phyloP scores from a whole-genome alignment of 2,797 vertebrate species.

The Kryptolebias ocellatus region DNA sequence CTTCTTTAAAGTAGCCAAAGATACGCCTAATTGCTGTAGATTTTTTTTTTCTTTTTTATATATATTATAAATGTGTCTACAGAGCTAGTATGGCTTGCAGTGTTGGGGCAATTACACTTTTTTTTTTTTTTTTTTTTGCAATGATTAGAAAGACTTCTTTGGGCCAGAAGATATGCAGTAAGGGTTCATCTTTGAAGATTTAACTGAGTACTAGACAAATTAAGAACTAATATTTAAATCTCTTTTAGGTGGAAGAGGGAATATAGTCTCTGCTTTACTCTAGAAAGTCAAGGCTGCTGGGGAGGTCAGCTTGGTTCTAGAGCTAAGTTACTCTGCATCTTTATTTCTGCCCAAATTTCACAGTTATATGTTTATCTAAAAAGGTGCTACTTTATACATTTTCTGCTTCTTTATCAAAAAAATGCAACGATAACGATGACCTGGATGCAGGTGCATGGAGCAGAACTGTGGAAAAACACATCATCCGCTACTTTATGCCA shows the following conservation, averaged over 20 bases:
- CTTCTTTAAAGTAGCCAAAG: conserved; percentile 71
- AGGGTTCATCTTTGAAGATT: conserved; percentile 84
- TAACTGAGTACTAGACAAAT: conserved; percentile 79
- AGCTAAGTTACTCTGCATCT: conserved; percentile 23
- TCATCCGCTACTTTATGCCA: too few relatives aligned
- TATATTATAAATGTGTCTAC: conserved; percentile 51
- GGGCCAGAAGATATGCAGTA: conserved; percentile 76
- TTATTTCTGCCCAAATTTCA: conserved; percentile 32
- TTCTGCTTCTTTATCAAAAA: neutral
- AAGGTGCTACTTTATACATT: conserved; percentile 29
- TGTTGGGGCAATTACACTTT: conserved; percentile 74
- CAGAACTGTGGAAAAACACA: neutral
- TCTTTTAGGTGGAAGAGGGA: conserved; percentile 76
- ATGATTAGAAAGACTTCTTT: conserved; percentile 80
- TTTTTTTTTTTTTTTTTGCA: conserved; percentile 31
- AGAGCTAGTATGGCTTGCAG: conserved; percentile 47
- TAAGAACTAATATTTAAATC: conserved; percentile 80
- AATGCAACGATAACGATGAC: neutral
- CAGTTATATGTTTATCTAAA: conserved; percentile 61
- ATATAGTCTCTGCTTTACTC: conserved; percentile 53
- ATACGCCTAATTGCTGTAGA: conserved; percentile 80
- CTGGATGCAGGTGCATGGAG: neutral
- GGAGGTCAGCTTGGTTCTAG: conserved; percentile 43
- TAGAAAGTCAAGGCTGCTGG: conserved; percentile 58
- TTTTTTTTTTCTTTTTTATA: conserved; percentile 46